A percentile compares a stretch with the other conserved stretches of the same genome.
Evolutionary conservation across 2,113 vertebrate species (phyloP).

Genomic region (Ardeotis arabs): DNA sequence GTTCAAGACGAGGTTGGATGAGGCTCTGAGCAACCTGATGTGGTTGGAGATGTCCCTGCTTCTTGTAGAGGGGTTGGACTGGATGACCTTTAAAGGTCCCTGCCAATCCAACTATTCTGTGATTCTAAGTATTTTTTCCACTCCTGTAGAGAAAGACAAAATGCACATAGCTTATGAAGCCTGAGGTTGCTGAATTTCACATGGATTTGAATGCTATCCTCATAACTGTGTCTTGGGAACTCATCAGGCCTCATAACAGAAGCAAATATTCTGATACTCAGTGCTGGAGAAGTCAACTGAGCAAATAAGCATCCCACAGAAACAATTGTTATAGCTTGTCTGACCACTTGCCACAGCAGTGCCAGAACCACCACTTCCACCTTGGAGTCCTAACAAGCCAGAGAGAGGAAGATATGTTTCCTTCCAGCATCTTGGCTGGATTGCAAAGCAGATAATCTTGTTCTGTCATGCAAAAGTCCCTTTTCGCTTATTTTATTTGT

Average conservation of each 20-base stretch:
- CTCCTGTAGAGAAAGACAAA: background rate
- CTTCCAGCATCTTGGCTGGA: background rate
- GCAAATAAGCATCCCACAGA: background rate
- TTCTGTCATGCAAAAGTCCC: background rate
- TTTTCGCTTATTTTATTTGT: background rate
- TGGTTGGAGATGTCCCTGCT: too few species aligned
- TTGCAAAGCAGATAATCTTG: background rate
- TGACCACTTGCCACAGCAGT: background rate
- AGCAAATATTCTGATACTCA: background rate
- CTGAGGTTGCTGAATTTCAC: background rate
- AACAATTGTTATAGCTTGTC: background rate
- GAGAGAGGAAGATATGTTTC: background rate
- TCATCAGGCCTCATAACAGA: background rate
- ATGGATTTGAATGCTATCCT: background rate
- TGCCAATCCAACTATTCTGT: too few species aligned
- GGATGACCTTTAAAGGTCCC: too few species aligned
- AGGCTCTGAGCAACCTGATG: too few species aligned
- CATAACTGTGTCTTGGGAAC: background rate
- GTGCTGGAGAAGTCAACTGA: background rate
- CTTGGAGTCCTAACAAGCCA: background rate
- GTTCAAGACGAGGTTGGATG: too few species aligned
- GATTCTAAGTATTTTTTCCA: background rate
- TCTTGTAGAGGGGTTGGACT: too few species aligned
- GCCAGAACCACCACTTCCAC: background rate
- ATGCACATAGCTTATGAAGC: accelerated